Conservation (phyloP, 2,113 vertebrate genomes). For the Sander lucioperca region DNA sequence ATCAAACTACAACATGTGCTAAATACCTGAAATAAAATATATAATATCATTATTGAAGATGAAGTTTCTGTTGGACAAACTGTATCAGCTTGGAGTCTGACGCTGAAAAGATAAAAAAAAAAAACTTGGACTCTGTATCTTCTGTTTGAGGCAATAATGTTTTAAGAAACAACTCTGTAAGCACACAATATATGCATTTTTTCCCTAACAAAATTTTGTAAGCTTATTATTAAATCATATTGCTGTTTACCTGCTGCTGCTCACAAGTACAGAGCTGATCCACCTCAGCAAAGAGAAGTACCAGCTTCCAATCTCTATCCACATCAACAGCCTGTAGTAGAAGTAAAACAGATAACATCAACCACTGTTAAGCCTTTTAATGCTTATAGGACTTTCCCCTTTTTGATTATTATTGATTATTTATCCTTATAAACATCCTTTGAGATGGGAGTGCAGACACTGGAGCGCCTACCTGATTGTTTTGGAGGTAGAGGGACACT, state of each 20-base stretch:
- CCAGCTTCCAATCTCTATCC: constrained; percentile 75
- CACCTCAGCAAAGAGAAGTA: constrained; percentile 76
- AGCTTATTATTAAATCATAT: not conserved
- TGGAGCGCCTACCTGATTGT: constrained; percentile 62
- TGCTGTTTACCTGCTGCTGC: constrained; percentile 62
- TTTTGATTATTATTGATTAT: not conserved
- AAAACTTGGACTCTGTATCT: constrained; percentile 9
- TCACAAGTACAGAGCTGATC: constrained; percentile 70
- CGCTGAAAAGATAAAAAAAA: not conserved
- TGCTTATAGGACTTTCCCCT: not conserved
- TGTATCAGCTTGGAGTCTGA: not conserved
- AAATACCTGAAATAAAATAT: not conserved
- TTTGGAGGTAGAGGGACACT: constrained; percentile 49
- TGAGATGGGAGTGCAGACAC: not conserved
- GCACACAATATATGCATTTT: not conserved
- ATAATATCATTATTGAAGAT: not conserved
- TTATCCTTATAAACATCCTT: not conserved
- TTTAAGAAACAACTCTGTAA: not conserved
- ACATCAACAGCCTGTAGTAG: constrained; percentile 46
- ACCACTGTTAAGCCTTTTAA: not conserved
- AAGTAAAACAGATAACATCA: not conserved
- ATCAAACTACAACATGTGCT: not conserved
- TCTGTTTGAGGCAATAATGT: not conserved
- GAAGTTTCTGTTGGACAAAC: not conserved
- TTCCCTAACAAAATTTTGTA: not conserved